Conservation (phyloP, 2,113 vertebrate species). For the Cinclus cinclus region DNA sequence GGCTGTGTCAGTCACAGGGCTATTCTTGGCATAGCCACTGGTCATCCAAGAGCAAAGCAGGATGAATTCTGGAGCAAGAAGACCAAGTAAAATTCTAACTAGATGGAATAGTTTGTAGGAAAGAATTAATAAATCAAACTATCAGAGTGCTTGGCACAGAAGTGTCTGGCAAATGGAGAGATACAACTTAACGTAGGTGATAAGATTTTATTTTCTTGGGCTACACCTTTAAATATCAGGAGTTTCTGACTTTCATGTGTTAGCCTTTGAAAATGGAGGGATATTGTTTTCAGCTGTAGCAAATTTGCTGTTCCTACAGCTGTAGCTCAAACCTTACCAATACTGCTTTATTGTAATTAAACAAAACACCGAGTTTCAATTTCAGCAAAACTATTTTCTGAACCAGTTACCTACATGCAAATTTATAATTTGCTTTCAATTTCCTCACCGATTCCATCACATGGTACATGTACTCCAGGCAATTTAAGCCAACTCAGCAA, state of each 20-base stretch:
- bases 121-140: background rate
- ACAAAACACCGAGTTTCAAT: background rate
- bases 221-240: background rate
- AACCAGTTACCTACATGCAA: background rate
- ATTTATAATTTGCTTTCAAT: slow-evolving; percentile 22
- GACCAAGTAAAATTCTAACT: background rate
- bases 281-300: background rate
- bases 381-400: background rate
- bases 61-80: slow-evolving; percentile 14
- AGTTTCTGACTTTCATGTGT: background rate
- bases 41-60: background rate
- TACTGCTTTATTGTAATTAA: background rate
- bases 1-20: background rate
- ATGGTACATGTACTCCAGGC: background rate
- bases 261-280: background rate
- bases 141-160: background rate
- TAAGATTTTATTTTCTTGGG: background rate
- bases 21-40: slow-evolving; percentile 11
- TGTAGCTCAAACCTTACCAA: background rate
- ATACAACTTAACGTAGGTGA: background rate
- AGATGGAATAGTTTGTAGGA: background rate
- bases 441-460: slow-evolving; percentile 20
- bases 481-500: slow-evolving; percentile 42
- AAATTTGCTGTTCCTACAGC: background rate
- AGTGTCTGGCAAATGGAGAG: background rate